These are phyloP conservation scores for Ectemnius cavifrons DNA, from an alignment of 2,888 invertebrate genomes.

Conservation along the genomic window DNA sequence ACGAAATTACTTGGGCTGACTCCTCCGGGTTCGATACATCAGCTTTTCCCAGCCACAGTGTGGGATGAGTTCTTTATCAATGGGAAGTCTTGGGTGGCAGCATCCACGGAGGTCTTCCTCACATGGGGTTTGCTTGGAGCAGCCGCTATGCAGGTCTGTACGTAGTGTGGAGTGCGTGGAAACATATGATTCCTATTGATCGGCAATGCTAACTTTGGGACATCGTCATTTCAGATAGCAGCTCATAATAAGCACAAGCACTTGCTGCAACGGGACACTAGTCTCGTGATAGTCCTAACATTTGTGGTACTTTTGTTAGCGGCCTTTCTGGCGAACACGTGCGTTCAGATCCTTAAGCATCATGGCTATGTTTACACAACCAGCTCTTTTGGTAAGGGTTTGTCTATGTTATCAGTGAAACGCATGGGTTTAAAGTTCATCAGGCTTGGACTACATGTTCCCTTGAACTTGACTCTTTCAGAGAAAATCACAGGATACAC, in stretches of 20 bases:
- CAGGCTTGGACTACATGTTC: too few species aligned
- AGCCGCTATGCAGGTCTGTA: constrained; percentile 85
- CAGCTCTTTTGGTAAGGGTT: constrained; percentile 89
- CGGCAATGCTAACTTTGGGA: not conserved
- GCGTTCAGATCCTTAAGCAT: constrained; percentile 87
- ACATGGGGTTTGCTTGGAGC: constrained; percentile 93
- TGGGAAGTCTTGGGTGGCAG: constrained; percentile 92
- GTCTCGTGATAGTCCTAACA: constrained; percentile 85
- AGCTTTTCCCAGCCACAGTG: constrained; percentile 88
- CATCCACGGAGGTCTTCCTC: constrained; percentile 92
- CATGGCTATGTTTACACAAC: constrained; percentile 88
- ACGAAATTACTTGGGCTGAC: constrained; percentile 87
- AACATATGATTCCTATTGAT: not conserved
- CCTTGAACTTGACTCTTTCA: constrained; percentile 69
- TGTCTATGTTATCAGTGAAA: not conserved
- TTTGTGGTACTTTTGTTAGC: constrained; percentile 86
- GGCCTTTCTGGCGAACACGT: constrained; percentile 90
- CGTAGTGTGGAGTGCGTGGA: not conserved
- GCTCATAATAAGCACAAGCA: constrained; percentile 87
- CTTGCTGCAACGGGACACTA: constrained; percentile 83
- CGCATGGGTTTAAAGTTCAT: too few species aligned
- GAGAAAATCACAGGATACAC: constrained; percentile 86
- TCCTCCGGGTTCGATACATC: constrained; percentile 83
- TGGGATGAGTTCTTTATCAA: constrained; percentile 93
- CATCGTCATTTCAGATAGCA: constrained; percentile 78